Conservation (phyloP, 2,888 invertebrate species). For the Tenthredo amoena region DNA sequence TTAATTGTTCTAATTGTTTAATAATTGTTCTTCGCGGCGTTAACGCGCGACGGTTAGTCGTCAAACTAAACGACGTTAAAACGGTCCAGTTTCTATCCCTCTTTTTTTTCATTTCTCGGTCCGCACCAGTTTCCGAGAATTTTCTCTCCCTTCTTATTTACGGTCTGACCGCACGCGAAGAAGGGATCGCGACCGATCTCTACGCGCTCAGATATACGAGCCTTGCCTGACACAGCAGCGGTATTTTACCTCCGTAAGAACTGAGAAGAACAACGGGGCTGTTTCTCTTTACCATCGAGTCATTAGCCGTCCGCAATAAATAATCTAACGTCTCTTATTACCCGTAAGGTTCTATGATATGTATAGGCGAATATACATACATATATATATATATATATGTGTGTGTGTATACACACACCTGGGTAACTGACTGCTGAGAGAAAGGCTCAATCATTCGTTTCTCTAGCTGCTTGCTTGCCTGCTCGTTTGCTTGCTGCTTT, state of each 20-base stretch:
- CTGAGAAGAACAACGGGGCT: neutral
- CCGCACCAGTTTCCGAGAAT: constrained; percentile 2
- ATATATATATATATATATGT: neutral
- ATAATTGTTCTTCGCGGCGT: neutral
- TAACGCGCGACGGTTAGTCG: neutral
- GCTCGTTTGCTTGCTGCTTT: neutral
- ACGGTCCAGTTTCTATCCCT: neutral
- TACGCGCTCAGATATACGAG: neutral
- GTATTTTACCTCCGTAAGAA: neutral
- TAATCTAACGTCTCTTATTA: constrained; percentile 2
- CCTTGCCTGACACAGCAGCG: neutral
- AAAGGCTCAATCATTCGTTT: constrained; percentile 61
- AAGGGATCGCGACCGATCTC: constrained; percentile 1
- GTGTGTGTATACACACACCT: no score
- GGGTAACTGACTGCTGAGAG: constrained; percentile 56
- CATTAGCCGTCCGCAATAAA: neutral
- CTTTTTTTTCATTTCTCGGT: neutral
- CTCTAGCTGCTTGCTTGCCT: neutral
- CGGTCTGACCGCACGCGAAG: neutral
- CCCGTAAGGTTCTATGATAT: neutral
- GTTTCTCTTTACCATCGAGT: neutral
- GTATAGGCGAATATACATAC: neutral
- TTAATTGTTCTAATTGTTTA: neutral
- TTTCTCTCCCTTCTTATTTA: neutral
- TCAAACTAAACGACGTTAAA: neutral